These are phyloP conservation scores for Lithophane ornitopus DNA, from an alignment of 2,888 invertebrate genomes.

Conservation along the genomic window DNA sequence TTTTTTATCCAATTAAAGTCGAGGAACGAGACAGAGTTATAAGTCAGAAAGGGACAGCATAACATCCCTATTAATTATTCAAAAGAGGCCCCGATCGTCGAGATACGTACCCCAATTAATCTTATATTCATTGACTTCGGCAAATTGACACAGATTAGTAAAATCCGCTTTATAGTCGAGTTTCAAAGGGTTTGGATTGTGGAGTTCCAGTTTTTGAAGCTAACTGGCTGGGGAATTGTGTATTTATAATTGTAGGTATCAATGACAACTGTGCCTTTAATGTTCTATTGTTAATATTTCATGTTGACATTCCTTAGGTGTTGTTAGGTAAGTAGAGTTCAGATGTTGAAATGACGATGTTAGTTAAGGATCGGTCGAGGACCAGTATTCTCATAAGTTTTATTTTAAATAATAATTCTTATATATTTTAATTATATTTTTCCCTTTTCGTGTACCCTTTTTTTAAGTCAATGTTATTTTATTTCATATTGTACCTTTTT, in stretches of 20 bases:
- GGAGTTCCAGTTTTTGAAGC: slow-evolving; percentile 33
- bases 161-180: slow-evolving; percentile 67
- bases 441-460: neutral
- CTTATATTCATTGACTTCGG: slow-evolving; percentile 77
- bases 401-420: neutral
- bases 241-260: slow-evolving; percentile 39
- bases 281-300: slow-evolving; percentile 8
- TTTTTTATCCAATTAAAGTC: slow-evolving; percentile 62
- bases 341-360: neutral
- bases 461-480: too few relatives aligned
- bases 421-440: neutral
- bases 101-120: slow-evolving; percentile 76
- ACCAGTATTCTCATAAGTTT: neutral
- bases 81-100: slow-evolving; percentile 71
- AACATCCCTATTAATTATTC: slow-evolving; percentile 73
- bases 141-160: slow-evolving; percentile 77
- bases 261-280: slow-evolving; percentile 23
- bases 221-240: slow-evolving; percentile 26
- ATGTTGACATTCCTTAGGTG: neutral
- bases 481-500: neutral
- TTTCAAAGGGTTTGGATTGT: slow-evolving; percentile 53
- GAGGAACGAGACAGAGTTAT: slow-evolving; percentile 27
- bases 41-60: slow-evolving; percentile 36
- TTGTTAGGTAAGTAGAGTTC: neutral
- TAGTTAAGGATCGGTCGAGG: neutral